Base-by-base conservation (phyloP, 2,797 vertebrate genomes). In the Dallia pectoralis region DNA sequence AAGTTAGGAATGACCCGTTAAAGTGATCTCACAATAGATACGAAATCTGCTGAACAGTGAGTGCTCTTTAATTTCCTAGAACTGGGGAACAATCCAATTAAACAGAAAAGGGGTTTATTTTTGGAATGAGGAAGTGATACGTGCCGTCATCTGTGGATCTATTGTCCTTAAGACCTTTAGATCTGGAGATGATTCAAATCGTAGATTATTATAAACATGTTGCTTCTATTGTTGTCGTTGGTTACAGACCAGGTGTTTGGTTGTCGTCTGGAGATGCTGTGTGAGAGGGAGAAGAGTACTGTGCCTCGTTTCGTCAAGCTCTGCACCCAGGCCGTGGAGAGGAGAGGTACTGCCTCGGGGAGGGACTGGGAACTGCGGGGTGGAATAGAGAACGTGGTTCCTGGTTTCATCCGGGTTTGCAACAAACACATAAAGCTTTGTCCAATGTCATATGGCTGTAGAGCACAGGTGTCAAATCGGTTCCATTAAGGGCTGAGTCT, bases 161-260 rank as follows among this genome's bases (percentile, higher is more conserved):
- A 15, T 16, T 51, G 48, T 19, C 18, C 51, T 53, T 19, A 7
- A 19, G 19, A 53, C 19, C 19, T 0, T 51, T 19, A 51, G 49
- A 18, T 51, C 5, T 9, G 19, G 19, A 51, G 19, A 51, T 19
- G 49, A 53, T 36, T 36, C 3, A 36, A 3, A 36, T 3, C 3
- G 33, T 36, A 36, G 33, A 36, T 7, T 3, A 36, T 36, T 36
- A 36, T 36, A 7, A 36, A 3, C 33, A 36, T 36, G 3, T 36
- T 53, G 49, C 1, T 19, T 0, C 16, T 53, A 18, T 53, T 53
- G 18, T 51, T 51, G 49, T 53, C 8, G 19, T 49, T 49, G 51
- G 73, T 29, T 12, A 77, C 88, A 98, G 96, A 97, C 90, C 97
- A 97, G 91, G 96, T 98, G 76, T 97, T 98, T 7, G 96, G 96